A percentile compares a stretch with the other conserved stretches of the same genome.
Conservation (phyloP, 1,140 invertebrate genomes). For the Caerostris extrusa region DNA sequence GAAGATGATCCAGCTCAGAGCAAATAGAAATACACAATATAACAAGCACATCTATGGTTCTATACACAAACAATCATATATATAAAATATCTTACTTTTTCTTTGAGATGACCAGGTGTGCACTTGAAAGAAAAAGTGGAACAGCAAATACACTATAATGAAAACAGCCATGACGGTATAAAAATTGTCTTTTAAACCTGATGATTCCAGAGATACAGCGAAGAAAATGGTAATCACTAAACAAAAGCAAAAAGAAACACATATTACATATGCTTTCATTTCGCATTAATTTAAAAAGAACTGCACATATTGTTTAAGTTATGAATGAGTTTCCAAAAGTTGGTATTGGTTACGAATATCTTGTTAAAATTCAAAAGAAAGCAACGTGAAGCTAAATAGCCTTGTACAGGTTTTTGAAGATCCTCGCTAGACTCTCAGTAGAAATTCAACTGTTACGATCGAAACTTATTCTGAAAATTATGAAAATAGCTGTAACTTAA, state of each 20-base stretch:
- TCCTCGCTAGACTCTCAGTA: too few relatives aligned
- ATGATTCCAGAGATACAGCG: conserved; percentile 91
- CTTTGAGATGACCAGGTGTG: conserved; percentile 72
- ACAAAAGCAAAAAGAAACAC: conserved; percentile 80
- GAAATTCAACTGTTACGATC: too few relatives aligned
- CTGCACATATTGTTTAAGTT: too few relatives aligned
- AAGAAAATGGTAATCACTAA: conserved; percentile 90
- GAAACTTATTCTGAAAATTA: too few relatives aligned
- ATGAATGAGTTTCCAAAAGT: too few relatives aligned
- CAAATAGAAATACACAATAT: not conserved
- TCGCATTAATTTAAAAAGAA: too few relatives aligned
- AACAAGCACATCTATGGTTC: too few relatives aligned
- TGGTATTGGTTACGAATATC: too few relatives aligned
- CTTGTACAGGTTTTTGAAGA: too few relatives aligned
- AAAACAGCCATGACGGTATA: conserved; percentile 93
- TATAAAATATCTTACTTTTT: conserved; percentile 52
- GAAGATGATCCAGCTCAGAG: not conserved
- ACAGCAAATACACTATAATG: conserved; percentile 93
- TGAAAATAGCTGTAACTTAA: too few relatives aligned
- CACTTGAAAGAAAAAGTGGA: conserved; percentile 89
- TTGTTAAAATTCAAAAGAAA: too few relatives aligned
- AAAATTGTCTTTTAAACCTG: conserved; percentile 91
- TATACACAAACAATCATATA: not conserved
- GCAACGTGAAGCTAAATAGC: too few relatives aligned
- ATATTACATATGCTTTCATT: conserved; percentile 24